Evolutionary conservation across 2,113 vertebrate species (phyloP), one percentile per base, ranked within the genome.

Genomic region (Sialia sialis): DNA sequence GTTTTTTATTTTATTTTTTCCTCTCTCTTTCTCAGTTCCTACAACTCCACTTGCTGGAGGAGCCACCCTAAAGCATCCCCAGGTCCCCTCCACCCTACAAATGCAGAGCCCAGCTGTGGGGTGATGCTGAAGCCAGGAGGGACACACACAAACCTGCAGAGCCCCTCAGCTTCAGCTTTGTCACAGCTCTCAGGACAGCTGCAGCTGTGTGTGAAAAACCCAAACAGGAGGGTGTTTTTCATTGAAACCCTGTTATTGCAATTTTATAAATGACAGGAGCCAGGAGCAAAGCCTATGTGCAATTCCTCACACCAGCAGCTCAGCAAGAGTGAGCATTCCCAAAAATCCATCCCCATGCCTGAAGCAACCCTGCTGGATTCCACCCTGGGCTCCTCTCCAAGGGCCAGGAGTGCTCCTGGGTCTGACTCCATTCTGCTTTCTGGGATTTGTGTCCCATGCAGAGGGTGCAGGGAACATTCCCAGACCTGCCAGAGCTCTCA

Each of bases 391-490:
- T 52, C 26, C 41, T 15, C 52, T 83, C 39, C 4, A 8, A 34
- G 26, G 32, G 52, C 16, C 63, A 23, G 13, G 9, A 27, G 23
- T 3, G 16, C 0, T 51, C 16, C 26, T 34, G 30, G 19, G 7
- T 10, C 16, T 7, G 72, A 25, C 6, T 23, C 18, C 3, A 1
- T 0, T 1, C 55, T 21, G 41, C 1, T 6, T 27, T 67, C 0
- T 10, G 48, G 5, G 7, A 21, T 34, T 30, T 16, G 8, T 14
- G 20, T n/a, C 22, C 48, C 48, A 77, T 1, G 19, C 74, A 4
- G 41, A 41, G 64, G 54, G 4, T 77, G 44, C n/a, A n/a, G 58
- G 34, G 0, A 5, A 34, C 43, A 2, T 2, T 2, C 34, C 85
- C 30, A 2, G 1, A 11, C 23, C 56, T 55, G 16, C 34, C 74